Base-by-base conservation (phyloP, 2,797 vertebrate species). In the Sebastiscus tertius region DNA sequence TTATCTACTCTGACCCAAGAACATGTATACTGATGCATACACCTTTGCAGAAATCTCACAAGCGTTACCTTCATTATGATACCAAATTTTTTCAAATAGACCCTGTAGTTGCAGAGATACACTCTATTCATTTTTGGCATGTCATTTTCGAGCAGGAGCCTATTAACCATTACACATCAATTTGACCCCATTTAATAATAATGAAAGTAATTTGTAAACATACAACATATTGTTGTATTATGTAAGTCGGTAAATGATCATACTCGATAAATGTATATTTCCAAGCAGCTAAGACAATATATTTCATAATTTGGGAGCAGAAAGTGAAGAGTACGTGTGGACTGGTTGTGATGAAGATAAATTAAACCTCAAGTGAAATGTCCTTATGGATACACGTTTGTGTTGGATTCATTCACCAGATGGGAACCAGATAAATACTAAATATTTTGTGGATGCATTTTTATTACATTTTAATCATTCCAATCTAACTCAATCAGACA, bases 351-450 rank as follows among this genome's bases (percentile, higher is more conserved):
- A 68, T 39, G 36, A 67, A 75, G 46, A 34, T n/a, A n/a, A 33
- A 65, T 33, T 33, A 56, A 76, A 75, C 52, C 8, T 65, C 4
- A 36, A 65, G 13, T 65, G 27, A 71, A 81, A 65, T 39, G 55
- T 66, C 54, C 8, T 27, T 6, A 24, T 29, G 9, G 22, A 52
- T 36, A 31, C 1, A 42, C 2, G 3, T 5, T 63, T 18, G n/a
- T 34, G 29, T 59, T 6, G 22, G 61, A 69, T 58, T 64, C 2
- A 42, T 80, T 75, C n/a, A 20, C 36, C 33, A 64, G 22, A 67
- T 58, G 54, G 4, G 12, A 77, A 72, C 46, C 11, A 76, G n/a
- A 36, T 20, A 6, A 49, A 58, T 46, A 11, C 12, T 3, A 2
- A 1, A 24, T n/a, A 70, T 63, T 59, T 81, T 39, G 4, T 76